Conservation (phyloP, 2,888 invertebrate species). For the Abrostola triplasia region DNA sequence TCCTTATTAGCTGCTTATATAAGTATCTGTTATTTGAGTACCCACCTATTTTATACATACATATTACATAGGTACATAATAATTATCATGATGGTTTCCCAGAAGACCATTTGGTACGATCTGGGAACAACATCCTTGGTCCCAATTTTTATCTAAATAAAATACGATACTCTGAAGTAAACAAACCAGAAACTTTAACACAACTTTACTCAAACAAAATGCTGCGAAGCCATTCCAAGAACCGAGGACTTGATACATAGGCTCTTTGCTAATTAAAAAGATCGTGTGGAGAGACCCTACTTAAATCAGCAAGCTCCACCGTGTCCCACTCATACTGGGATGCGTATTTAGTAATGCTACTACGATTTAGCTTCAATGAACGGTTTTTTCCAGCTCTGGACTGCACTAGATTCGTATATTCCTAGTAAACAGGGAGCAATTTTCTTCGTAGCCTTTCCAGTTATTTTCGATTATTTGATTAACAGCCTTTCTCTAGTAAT, state of each 20-base stretch:
- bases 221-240: constrained; percentile 37
- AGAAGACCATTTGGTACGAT: too few relatives aligned
- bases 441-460: too few relatives aligned
- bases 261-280: constrained; percentile 79
- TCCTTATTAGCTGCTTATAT: too few relatives aligned
- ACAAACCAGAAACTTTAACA: constrained; percentile 21
- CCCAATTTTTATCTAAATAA: constrained; percentile 6
- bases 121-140: too few relatives aligned
- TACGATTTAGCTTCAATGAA: not conserved
- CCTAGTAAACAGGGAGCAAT: too few relatives aligned
- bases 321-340: constrained; percentile 35
- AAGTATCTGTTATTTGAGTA: too few relatives aligned
- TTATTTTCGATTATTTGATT: too few relatives aligned
- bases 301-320: constrained; percentile 53
- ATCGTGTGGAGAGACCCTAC: constrained; percentile 54
- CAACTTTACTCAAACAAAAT: constrained; percentile 30
- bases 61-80: too few relatives aligned
- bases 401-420: too few relatives aligned
- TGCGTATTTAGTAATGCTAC: constrained; percentile 27
- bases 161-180: constrained; percentile 8
- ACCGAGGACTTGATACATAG: constrained; percentile 64
- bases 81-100: too few relatives aligned
- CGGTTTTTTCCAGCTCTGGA: not conserved
- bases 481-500: too few relatives aligned
- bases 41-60: too few relatives aligned